A percentile compares a stretch with the other conserved stretches of the same genome.
phyloP scores from a whole-genome alignment of 2,888 invertebrate species.

The Dyspetes luteomarginatus region DNA sequence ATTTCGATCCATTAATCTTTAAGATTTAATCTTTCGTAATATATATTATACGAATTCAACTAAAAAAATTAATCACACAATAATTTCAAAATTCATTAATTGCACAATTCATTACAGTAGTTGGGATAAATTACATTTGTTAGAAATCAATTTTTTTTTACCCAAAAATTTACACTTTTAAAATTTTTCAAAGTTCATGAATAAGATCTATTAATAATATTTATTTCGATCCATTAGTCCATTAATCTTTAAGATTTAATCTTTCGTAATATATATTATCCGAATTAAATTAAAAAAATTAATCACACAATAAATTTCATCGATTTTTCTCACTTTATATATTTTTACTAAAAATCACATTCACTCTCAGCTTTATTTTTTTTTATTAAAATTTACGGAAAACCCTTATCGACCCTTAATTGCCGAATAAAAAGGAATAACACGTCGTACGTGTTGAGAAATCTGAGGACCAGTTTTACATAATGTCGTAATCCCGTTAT shows the following conservation, averaged over 20 bases:
- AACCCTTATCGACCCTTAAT: too few relatives aligned
- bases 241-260: background rate
- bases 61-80: too few relatives aligned
- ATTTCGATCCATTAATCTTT: too few relatives aligned
- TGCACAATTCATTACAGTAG: too few relatives aligned
- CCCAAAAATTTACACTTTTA: background rate
- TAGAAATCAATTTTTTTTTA: background rate
- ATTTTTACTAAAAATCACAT: background rate
- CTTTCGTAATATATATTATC: too few relatives aligned
- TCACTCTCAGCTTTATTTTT: background rate
- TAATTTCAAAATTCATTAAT: too few relatives aligned
- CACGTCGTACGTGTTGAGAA: slow-evolving; percentile 45
- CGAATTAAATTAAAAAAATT: too few relatives aligned
- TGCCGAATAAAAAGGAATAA: slow-evolving; percentile 41
- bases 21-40: too few relatives aligned
- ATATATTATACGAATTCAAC: too few relatives aligned
- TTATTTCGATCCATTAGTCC: background rate
- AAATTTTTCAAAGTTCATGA: background rate
- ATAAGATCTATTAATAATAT: background rate
- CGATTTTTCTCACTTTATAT: background rate
- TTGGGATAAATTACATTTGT: too few relatives aligned
- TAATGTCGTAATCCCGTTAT: slow-evolving; percentile 18
- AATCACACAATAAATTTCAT: too few relatives aligned
- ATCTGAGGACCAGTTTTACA: slow-evolving; percentile 49
- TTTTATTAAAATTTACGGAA: too few relatives aligned